Conservation (phyloP, 2,888 invertebrate species). For the Harpalus rubripes region DNA sequence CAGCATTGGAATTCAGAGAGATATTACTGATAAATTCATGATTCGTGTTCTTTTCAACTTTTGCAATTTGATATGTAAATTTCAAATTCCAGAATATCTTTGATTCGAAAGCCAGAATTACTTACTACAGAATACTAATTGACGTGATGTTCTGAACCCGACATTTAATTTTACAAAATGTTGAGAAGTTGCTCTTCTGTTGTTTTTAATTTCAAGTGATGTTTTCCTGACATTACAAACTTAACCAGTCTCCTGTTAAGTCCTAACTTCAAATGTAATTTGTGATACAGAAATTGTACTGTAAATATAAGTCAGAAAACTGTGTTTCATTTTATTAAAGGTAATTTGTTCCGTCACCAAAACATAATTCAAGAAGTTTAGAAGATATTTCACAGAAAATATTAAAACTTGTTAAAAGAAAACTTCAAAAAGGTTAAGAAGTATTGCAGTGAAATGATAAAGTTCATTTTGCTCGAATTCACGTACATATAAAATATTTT, state of each 20-base stretch:
- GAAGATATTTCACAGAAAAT: background rate
- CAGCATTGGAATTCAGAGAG: background rate
- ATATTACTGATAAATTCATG: background rate
- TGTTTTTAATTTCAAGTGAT: conserved; percentile 47
- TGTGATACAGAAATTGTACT: conserved; percentile 20
- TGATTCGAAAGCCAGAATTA: background rate
- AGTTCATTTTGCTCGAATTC: too few relatives aligned
- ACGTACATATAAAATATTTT: too few relatives aligned
- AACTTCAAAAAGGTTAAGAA: background rate
- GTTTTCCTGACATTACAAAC: conserved; percentile 49
- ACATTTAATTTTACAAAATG: conserved; percentile 52
- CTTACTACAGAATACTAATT: background rate
- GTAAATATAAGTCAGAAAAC: background rate
- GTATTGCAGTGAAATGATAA: too few relatives aligned
- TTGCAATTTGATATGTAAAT: conserved; percentile 5
- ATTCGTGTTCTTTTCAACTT: background rate
- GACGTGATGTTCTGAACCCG: conserved; percentile 17
- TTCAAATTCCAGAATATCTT: conserved; percentile 1
- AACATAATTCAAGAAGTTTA: background rate
- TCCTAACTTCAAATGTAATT: conserved; percentile 53
- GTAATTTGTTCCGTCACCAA: conserved; percentile 20
- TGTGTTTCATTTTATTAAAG: conserved; percentile 17
- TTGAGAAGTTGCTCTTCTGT: conserved; percentile 10
- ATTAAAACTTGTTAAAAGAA: background rate
- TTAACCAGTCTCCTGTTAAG: conserved; percentile 22